Conservation (phyloP, 2,797 vertebrate genomes). For the Lacerta viridis region DNA sequence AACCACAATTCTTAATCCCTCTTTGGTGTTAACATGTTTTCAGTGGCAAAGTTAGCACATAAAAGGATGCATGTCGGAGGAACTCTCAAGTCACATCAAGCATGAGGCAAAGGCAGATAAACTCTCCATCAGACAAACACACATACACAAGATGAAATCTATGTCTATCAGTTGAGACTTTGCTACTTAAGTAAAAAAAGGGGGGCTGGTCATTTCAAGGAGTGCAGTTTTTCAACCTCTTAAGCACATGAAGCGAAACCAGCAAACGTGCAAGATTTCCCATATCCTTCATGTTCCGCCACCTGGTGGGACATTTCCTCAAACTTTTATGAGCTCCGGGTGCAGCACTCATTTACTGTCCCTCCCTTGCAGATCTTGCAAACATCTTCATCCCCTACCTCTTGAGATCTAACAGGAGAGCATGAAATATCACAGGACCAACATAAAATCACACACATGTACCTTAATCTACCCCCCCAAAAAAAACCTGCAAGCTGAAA, state of each 20-base stretch:
- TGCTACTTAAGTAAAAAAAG: neutral
- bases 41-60: constrained; percentile 9
- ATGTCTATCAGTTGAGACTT: neutral
- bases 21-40: neutral
- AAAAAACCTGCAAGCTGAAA: neutral
- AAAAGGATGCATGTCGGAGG: neutral
- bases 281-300: constrained; percentile 43
- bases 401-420: constrained; percentile 12
- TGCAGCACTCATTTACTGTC: constrained; percentile 51
- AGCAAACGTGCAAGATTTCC: neutral
- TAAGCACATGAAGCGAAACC: neutral
- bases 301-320: constrained; percentile 60
- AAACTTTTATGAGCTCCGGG: constrained; percentile 42
- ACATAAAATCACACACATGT: neutral
- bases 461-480: neutral
- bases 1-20: neutral
- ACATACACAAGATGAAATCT: neutral
- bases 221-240: constrained; percentile 42
- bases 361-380: constrained; percentile 42
- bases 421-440: neutral
- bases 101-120: neutral
- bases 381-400: constrained; percentile 48
- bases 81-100: constrained; percentile 33
- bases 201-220: neutral
- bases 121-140: neutral